Percentiles rank a stretch among this genome's conserved stretches.
These are phyloP conservation scores for Oncorhynchus keta DNA, from an alignment of 2,113 vertebrate species.

Conservation along the genomic window DNA sequence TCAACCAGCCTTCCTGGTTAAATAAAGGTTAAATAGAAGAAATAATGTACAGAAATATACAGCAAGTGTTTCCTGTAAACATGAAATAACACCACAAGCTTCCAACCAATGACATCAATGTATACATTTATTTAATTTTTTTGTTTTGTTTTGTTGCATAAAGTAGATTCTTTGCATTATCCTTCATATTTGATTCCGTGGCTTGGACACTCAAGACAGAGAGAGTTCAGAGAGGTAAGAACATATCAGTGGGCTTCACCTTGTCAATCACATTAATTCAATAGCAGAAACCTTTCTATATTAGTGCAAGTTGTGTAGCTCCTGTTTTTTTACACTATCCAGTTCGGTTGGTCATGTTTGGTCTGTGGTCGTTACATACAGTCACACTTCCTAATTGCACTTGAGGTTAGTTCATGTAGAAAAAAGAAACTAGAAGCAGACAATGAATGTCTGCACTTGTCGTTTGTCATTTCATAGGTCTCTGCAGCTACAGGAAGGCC, in stretches of 20 bases:
- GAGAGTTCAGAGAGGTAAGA: background rate
- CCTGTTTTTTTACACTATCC: background rate
- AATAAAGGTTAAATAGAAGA: no score
- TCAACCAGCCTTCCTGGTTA: no score
- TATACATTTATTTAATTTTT: background rate
- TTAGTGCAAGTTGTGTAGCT: background rate
- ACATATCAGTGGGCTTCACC: no score
- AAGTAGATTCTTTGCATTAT: background rate
- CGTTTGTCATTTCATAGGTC: background rate
- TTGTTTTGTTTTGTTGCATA: no score
- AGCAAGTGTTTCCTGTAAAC: no score
- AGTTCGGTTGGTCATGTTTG: background rate
- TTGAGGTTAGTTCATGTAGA: slow-evolving; percentile 1
- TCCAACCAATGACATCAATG: background rate
- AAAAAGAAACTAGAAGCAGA: background rate
- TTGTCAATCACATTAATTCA: no score
- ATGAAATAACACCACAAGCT: background rate
- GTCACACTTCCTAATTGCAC: background rate
- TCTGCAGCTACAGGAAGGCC: background rate
- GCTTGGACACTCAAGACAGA: background rate
- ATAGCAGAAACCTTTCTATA: background rate
- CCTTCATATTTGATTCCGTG: background rate
- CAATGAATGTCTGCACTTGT: background rate
- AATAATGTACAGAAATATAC: no score
- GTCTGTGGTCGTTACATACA: background rate